Evolutionary conservation across 2,888 invertebrate genomes (phyloP), one percentile per base, ranked within the genome.

Genomic region (Andrena flavipes): DNA sequence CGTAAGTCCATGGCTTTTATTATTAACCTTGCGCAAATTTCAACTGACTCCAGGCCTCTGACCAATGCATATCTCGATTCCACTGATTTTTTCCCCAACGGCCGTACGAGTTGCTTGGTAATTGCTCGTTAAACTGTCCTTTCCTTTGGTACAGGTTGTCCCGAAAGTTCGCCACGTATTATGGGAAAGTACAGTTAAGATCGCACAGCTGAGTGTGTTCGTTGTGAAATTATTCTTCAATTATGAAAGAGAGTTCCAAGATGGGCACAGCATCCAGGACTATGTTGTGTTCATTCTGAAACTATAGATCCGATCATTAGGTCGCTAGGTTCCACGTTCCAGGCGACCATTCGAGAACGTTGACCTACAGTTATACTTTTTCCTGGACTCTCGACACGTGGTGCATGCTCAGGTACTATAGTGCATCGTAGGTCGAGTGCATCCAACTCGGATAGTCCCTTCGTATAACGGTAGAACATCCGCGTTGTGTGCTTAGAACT

Each of bases 401-500:
- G 26, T 59, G 42, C 54, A 23, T 23, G 16, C 42, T 29, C 42
- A 42, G 26, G 35, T 69, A 8, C n/a, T 51, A 51, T 20, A n/a
- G 13, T 29, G 59, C 69, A 70, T 59, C 69, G 56, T 70, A 42
- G 54, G 54, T 65, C 29, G 69, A 62, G 54, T 49, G 23, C 64
- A 42, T n/a, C n/a, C 42, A 26, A 54, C 29, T 42, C 49, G 5
- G 59, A 29, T 2, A n/a, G 59, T 62, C 35, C 70, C 73, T 82
- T 51, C 69, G 56, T 49, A 42, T 83, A 83, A 83, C 82, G 82
- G 83, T 83, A 70, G 23, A 70, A 23, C 68, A 65, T 70, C 33
- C 33, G 42, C 6, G 42, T 35, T 30, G 30, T 23, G 10, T 33
- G 33, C 48, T 48, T 68, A 48, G 10, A 68, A 75, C 74, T 75